phyloP scores from a whole-genome alignment of 2,888 invertebrate species.

The Drosophila melanocephala region DNA sequence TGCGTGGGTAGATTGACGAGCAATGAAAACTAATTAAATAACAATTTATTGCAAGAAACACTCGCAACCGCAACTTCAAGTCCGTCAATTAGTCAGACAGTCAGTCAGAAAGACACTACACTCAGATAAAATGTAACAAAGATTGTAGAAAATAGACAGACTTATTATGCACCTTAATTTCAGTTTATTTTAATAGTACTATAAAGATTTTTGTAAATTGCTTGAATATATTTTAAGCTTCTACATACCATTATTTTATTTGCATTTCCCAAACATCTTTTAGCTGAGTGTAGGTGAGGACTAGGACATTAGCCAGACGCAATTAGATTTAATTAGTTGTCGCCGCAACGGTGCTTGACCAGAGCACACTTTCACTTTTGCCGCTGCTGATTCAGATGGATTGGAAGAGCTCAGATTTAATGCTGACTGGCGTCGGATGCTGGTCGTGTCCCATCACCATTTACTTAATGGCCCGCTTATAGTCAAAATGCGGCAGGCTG shows the following conservation, averaged over 20 bases:
- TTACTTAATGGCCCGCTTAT: constrained; percentile 38
- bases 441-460: constrained; percentile 29
- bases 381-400: constrained; percentile 65
- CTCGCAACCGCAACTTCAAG: constrained; percentile 3
- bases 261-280: background rate
- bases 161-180: background rate
- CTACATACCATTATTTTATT: background rate
- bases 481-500: constrained; percentile 26
- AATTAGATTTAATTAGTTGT: constrained; percentile 79
- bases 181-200: background rate
- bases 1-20: constrained; percentile 57
- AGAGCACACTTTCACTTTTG: constrained; percentile 11
- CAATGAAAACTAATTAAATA: constrained; percentile 74
- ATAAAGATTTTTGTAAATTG: background rate
- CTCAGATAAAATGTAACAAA: background rate
- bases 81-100: constrained; percentile 26
- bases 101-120: constrained; percentile 8
- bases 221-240: background rate
- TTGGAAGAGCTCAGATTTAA: constrained; percentile 57
- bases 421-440: constrained; percentile 49
- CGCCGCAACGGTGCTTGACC: constrained; percentile 65
- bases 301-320: constrained; percentile 41
- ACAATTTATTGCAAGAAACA: constrained; percentile 65
- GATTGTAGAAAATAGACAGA: background rate
- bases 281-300: constrained; percentile 2